Evolutionary conservation across 1,140 invertebrate species (phyloP).

Genomic region (Reticulitermes speratus): DNA sequence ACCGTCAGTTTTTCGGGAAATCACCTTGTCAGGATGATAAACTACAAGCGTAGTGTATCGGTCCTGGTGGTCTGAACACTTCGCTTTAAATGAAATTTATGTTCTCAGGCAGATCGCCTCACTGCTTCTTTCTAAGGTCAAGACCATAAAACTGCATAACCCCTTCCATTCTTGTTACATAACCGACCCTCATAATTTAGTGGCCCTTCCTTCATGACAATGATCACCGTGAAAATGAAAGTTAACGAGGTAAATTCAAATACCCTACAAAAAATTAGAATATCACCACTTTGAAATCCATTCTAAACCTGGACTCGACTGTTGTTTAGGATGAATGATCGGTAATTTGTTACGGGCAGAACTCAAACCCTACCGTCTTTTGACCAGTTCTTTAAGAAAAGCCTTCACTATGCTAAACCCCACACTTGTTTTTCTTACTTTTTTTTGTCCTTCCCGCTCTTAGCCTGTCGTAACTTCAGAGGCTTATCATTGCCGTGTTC

Average conservation of each 20-base stretch:
- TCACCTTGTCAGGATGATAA: neutral
- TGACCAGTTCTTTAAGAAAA: neutral
- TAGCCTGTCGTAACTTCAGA: neutral
- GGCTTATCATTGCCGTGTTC: neutral
- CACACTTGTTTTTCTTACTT: neutral
- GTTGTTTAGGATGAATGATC: neutral
- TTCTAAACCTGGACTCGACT: neutral
- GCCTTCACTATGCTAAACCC: neutral
- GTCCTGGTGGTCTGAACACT: neutral
- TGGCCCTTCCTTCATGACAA: neutral
- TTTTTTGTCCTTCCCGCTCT: neutral
- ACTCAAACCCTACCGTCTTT: neutral
- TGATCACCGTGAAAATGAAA: neutral
- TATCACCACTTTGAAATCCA: neutral
- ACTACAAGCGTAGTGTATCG: neutral
- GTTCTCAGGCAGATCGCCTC: neutral
- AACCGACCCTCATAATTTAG: constrained; percentile 2
- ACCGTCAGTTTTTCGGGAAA: neutral
- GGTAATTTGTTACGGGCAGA: neutral
- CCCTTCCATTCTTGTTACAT: neutral
- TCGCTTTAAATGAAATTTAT: neutral
- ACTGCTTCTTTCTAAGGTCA: neutral
- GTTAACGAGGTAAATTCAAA: constrained; percentile 9
- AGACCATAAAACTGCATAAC: neutral
- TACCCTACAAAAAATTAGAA: neutral